Evolutionary conservation across 1,140 invertebrate species (phyloP), one percentile per base, ranked within the genome.

Genomic region (Tribolium madens): DNA sequence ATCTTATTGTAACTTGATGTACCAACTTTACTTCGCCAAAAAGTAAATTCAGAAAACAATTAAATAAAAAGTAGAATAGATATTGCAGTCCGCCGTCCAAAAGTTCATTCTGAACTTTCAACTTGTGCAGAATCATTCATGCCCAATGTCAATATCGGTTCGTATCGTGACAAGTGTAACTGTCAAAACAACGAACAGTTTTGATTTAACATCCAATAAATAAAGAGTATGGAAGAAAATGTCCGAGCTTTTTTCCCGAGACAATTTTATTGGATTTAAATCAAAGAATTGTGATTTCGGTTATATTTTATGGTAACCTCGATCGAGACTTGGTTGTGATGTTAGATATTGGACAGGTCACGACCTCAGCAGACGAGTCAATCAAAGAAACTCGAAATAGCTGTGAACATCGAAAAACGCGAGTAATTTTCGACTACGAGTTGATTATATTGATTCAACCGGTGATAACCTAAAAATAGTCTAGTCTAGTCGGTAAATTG

Each of bases 181-280:
- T 64, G 57, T 64, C 57, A 64, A 64, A 64, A 64, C 57, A 64
- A 14, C 18, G 12, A 64, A 64, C 26, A 26, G 9, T 64, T 42
- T 64, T 64, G 57, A 64, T 64, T 64, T 64, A 64, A 64, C 57
- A 33, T 31, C 57, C 57, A 64, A 64, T 64, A 64, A 64, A 64
- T 64, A 64, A 64, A n/a, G 57, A 57, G 17, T 10, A n/a, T 15
- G 18, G 18, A 64, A 42, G 57, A 33, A 64, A 36, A 64, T 64
- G 18, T n/a, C 21, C 26, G 12, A 18, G 53, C 15, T 53, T 60
- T 60, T 60, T 26, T 60, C 18, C 17, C 17, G n/a, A 26, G 26
- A 60, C 53, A 60, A 10, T 60, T 60, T 60, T 60, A 60, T 60
- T 26, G 53, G 53, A 60, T 60, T 60, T 60, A 60, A 60, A 60